These are phyloP conservation scores for Cephalopholis sonnerati DNA, from an alignment of 2,113 vertebrate species.

Conservation along the genomic window DNA sequence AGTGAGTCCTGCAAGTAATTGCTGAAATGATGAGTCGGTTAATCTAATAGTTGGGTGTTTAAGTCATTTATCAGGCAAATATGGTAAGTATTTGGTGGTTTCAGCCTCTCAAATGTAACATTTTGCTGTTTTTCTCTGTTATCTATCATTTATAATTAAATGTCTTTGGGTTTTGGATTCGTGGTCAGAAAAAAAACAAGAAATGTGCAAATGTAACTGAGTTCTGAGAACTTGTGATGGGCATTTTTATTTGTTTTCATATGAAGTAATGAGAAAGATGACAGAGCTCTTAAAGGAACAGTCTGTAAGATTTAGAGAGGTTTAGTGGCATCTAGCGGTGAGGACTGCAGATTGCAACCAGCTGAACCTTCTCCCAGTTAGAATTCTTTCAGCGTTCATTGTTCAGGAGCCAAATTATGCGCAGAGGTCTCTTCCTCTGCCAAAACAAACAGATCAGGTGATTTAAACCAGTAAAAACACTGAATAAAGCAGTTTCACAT, in stretches of 20 bases:
- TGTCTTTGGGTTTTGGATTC: neutral
- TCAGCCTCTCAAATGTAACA: neutral
- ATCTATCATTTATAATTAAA: neutral
- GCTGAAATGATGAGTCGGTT: neutral
- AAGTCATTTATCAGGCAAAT: neutral
- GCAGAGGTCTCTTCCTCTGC: no score
- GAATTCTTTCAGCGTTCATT: no score
- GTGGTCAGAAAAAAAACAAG: neutral
- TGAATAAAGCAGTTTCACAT: no score
- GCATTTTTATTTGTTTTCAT: neutral
- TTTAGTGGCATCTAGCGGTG: no score
- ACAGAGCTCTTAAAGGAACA: neutral
- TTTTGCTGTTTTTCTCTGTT: neutral
- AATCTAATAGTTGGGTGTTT: neutral
- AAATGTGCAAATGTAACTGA: neutral
- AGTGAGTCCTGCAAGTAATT: constrained; percentile 2
- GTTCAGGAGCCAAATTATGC: no score
- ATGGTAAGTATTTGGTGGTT: neutral
- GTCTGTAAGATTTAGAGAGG: no score
- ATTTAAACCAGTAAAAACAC: no score
- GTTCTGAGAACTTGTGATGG: no score
- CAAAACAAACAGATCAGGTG: no score
- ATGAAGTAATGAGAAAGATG: neutral
- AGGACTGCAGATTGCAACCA: no score
- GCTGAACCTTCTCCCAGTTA: no score